These are phyloP conservation scores for Crocodylus rhombifer DNA, from an alignment of 2,797 vertebrate species.

Conservation along the genomic window DNA sequence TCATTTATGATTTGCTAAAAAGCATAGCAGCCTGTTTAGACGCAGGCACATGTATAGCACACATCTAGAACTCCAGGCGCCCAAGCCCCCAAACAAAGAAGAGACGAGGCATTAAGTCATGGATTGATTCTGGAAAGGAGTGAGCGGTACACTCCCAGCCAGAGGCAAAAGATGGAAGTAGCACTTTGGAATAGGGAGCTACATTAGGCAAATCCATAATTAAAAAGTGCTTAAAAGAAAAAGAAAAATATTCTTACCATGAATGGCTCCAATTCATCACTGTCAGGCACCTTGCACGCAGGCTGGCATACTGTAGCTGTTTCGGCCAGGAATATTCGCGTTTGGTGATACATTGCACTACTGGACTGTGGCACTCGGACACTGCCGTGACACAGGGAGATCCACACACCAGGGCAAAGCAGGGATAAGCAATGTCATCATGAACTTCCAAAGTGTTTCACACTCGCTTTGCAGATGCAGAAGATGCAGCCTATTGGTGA, in stretches of 20 bases:
- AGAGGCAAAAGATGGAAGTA: background rate
- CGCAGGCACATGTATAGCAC: background rate
- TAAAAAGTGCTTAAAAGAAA: background rate
- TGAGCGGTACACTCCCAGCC: background rate
- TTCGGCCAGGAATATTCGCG: background rate
- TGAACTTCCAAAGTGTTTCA: background rate
- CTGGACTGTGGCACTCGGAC: background rate
- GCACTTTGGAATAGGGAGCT: background rate
- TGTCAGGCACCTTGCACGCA: background rate
- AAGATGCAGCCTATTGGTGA: background rate
- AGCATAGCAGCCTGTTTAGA: constrained; percentile 45
- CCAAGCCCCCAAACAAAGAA: background rate
- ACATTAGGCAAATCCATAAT: rapidly evolving
- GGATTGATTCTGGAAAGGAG: background rate
- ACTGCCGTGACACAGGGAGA: background rate
- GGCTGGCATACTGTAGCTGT: background rate
- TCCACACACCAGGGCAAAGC: background rate
- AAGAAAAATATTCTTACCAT: background rate
- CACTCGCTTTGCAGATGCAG: background rate
- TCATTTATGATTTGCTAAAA: constrained; percentile 33
- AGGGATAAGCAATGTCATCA: too few species aligned
- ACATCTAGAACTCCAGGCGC: constrained; percentile 33
- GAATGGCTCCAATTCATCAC: background rate
- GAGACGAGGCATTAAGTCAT: background rate
- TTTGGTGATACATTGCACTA: too few species aligned